Base-by-base conservation (phyloP, 2,888 invertebrate species). In the Trichogramma dendrolimi region DNA sequence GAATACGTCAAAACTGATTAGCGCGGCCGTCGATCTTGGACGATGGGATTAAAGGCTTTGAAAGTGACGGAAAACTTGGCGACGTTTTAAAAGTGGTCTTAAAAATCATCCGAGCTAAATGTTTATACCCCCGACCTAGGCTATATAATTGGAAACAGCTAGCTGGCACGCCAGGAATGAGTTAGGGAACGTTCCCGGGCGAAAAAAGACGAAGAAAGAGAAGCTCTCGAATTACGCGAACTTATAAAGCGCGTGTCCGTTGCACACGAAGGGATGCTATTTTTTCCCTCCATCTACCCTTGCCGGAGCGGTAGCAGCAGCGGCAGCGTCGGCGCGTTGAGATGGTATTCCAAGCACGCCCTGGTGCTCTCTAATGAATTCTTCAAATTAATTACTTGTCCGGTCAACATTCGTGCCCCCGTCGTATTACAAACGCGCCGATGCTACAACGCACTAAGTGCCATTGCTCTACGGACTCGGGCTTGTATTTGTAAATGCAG, bases 361-460 rank as follows among this genome's bases (percentile, higher is more conserved):
- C 11, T 43, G 47, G 10, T 48, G 54, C 42, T 43, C 50, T 10
- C 43, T 52, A 55, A 61, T 61, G 55, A 63, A 63, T 63, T 63
- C 52, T 61, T 63, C 50, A 61, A 55, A 63, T 63, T 60, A 61
- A 61, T 63, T 63, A 61, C 55, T 57, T 42, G 47, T 42, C 55
- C 54, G 8, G 39, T 58, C 39, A 14, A 27, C 60, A 63, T 57
- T 60, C 54, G 50, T 27, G 10, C 39, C 1, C 8, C n/a, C 39
- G 8, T 8, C 8, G 4, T 14, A 50, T 49, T n/a, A 46, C 14
- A 43, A 3, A 4, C 44, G 10, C 55, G 4, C n/a, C 4, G 4
- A 27, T 27, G 27, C 27, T 27, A 27, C 27, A 27, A 27, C 27
- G 27, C 27, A 27, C 27, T 27, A 27, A 27, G 27, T 27, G 27